phyloP scores from a whole-genome alignment of 2,797 vertebrate species.

The Acanthurus leucopareius region DNA sequence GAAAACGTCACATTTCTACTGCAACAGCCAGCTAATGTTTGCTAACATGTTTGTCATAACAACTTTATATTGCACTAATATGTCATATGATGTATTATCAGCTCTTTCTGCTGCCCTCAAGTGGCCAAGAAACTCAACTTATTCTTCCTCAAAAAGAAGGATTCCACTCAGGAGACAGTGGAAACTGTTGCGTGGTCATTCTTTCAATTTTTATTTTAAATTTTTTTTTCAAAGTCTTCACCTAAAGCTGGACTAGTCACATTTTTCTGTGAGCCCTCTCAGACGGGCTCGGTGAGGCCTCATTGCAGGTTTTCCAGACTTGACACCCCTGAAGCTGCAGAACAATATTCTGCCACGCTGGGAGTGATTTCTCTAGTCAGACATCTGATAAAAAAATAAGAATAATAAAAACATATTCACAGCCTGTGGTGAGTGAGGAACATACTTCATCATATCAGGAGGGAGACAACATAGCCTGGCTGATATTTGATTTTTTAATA shows the following conservation, averaged over 20 bases:
- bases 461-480: constrained; percentile 18
- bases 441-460: constrained; percentile 54
- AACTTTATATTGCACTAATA: not conserved
- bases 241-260: constrained; percentile 42
- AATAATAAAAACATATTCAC: constrained; percentile 53
- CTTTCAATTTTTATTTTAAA: not conserved
- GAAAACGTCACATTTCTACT: not conserved
- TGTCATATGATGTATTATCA: not conserved
- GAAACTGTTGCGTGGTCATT: not conserved
- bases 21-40: no score
- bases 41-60: not conserved
- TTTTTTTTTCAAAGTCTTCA: constrained; percentile 32
- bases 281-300: constrained; percentile 39
- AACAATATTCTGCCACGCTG: constrained; percentile 55
- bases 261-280: constrained; percentile 43
- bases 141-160: constrained; percentile 11
- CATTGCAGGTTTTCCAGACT: constrained; percentile 50
- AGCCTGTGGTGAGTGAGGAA: constrained; percentile 16
- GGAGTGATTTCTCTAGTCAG: constrained; percentile 51
- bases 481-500: constrained; percentile 71
- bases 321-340: constrained; percentile 61
- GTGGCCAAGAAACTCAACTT: not conserved
- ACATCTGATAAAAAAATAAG: constrained; percentile 68
- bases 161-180: not conserved
- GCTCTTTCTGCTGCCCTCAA: constrained; percentile 9